Percentiles rank a stretch among this genome's conserved stretches.
Evolutionary conservation across 2,888 invertebrate genomes (phyloP).

Genomic region (Lepidocyrtinus sp.): DNA sequence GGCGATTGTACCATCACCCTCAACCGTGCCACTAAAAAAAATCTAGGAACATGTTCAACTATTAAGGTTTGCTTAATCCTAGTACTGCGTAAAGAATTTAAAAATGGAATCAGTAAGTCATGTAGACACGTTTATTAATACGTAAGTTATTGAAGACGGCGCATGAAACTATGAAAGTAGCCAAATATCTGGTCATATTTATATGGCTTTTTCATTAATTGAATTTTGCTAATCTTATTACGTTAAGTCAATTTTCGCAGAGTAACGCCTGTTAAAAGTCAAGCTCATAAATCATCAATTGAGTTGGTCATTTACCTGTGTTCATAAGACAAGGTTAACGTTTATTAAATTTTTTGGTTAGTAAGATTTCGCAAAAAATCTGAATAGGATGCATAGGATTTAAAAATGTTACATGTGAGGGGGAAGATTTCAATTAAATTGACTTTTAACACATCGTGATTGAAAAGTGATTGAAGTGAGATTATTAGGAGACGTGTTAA

Average conservation of each 20-base stretch:
- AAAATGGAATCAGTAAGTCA: slow-evolving; percentile 2
- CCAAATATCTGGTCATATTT: background rate
- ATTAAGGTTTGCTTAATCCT: background rate
- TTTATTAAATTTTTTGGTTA: too few relatives aligned
- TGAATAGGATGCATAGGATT: background rate
- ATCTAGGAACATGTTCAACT: background rate
- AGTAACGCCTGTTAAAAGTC: background rate
- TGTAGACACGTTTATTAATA: slow-evolving; percentile 4
- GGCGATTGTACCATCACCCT: background rate
- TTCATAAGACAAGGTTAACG: too few relatives aligned
- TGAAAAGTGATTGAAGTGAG: slow-evolving; percentile 3
- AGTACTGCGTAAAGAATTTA: background rate
- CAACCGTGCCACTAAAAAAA: background rate
- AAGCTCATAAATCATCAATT: too few relatives aligned
- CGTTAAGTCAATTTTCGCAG: background rate
- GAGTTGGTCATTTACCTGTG: too few relatives aligned
- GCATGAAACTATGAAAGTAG: background rate
- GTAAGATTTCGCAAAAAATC: too few relatives aligned
- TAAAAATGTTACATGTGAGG: background rate
- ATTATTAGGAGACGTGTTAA: slow-evolving; percentile 1
- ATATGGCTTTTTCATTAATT: slow-evolving; percentile 1
- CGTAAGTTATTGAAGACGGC: background rate
- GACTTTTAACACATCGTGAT: background rate
- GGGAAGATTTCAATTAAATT: background rate
- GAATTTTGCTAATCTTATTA: background rate